Base-by-base conservation (phyloP, 2,888 invertebrate genomes). In the Phortica magna region DNA sequence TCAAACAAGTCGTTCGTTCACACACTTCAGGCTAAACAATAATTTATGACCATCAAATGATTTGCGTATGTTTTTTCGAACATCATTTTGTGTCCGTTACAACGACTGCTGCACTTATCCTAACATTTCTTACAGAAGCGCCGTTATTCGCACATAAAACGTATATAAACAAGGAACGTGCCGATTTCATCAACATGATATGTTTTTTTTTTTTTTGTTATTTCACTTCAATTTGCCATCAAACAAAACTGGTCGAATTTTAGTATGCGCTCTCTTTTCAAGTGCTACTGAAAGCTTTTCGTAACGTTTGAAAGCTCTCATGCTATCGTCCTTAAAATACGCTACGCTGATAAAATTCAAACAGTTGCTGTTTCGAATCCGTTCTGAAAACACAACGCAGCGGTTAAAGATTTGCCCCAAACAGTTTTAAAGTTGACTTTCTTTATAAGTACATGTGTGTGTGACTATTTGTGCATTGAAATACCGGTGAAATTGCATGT, bases 21-120 rank as follows among this genome's bases (percentile, higher is more conserved):
- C 68, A 14, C 70, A 57, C 59, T 78, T 72, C 64, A 73, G 73
- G 82, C 77, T 77, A 81, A 81, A 84, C 53, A 83, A 85, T 87
- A 84, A 87, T 87, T 85, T 85, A 87, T 87, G 82, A 81, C 85
- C 74, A 82, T 71, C 85, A 81, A 88, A 84, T 84, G 79, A 84
- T 88, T 88, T 88, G 87, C 88, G 83, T 85, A 83, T 80, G 67
- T 79, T 83, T 85, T 65, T 83, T 85, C 53, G 53, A 12, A 4
- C 53, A 65, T 31, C 53, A 64, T 55, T 19, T 74, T 74, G 39
- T 17, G 74, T 73, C 19, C 39, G 19, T 17, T 68, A 19, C 67
- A 55, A 14, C 31, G n/a, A 12, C n/a, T 53, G 55, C 55, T 42
- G 67, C 67, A 14, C n/a, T 43, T 19, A 19, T 68, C 17, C 68